These are phyloP conservation scores for Arctia plantaginis DNA, from an alignment of 2,888 invertebrate genomes.

Conservation along the genomic window DNA sequence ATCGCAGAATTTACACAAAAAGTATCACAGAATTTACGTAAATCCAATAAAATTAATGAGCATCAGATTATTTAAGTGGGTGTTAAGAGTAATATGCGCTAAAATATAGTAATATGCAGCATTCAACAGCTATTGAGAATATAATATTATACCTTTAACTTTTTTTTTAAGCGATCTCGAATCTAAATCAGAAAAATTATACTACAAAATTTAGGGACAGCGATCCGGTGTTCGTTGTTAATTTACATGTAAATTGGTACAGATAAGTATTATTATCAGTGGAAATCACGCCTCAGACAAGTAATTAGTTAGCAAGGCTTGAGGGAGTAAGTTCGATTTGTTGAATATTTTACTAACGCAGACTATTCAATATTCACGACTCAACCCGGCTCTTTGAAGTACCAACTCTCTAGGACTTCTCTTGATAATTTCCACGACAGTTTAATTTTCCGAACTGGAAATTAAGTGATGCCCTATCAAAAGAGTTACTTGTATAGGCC, in stretches of 20 bases:
- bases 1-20: constrained; percentile 47
- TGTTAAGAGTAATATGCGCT: constrained; percentile 21
- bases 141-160: constrained; percentile 24
- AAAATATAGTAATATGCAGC: neutral
- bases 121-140: neutral
- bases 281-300: constrained; percentile 60
- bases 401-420: constrained; percentile 55
- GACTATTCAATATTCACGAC: constrained; percentile 79
- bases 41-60: constrained; percentile 56
- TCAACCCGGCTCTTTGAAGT: constrained; percentile 67
- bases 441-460: constrained; percentile 71
- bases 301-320: constrained; percentile 65
- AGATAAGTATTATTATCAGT: constrained; percentile 59
- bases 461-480: constrained; percentile 54
- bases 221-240: constrained; percentile 46
- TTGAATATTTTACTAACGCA: constrained; percentile 76
- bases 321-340: constrained; percentile 64
- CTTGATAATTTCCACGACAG: constrained; percentile 73
- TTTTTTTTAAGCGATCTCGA: constrained; percentile 38
- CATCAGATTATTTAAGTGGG: constrained; percentile 33
- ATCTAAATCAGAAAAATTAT: constrained; percentile 49
- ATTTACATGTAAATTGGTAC: constrained; percentile 56
- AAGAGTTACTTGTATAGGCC: constrained; percentile 4
- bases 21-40: constrained; percentile 48
- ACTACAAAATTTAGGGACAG: constrained; percentile 36